A percentile compares a stretch with the other conserved stretches of the same genome.
Conservation (phyloP, 2,797 vertebrate genomes). For the Takifugu rubripes region DNA sequence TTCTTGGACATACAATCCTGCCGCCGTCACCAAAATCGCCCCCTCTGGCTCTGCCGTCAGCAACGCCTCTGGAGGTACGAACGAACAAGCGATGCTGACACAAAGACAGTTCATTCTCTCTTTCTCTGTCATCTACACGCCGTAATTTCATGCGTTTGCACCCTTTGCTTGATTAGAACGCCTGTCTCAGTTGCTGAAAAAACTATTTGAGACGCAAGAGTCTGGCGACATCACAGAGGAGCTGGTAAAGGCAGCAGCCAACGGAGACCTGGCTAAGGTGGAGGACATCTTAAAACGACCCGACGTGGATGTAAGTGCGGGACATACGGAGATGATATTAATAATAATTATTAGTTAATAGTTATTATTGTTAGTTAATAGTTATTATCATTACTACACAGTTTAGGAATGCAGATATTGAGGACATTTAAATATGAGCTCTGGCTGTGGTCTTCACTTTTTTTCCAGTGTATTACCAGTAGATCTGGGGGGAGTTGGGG, state of each 20-base stretch:
- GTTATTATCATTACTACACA: too few species aligned
- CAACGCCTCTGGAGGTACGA: conserved; percentile 94
- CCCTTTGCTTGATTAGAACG: conserved; percentile 79
- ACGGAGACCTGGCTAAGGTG: conserved; percentile 97
- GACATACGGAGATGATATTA: not conserved
- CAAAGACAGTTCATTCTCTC: conserved; percentile 17
- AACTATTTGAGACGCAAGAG: conserved; percentile 98
- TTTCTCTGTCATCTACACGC: conserved; percentile 24
- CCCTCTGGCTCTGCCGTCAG: conserved; percentile 94
- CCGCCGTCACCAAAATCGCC: conserved; percentile 96
- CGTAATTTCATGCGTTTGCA: conserved; percentile 20
- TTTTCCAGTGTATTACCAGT: conserved; percentile 21
- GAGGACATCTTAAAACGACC: conserved; percentile 97
- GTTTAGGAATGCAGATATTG: not conserved
- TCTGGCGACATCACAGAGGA: conserved; percentile 99
- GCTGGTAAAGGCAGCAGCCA: conserved; percentile 96
- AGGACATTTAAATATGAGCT: conserved; percentile 19
- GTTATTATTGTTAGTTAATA: too few species aligned
- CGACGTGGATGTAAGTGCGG: conserved; percentile 88
- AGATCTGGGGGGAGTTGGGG: conserved; percentile 20
- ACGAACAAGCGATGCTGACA: conserved; percentile 17
- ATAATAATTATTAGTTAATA: too few species aligned
- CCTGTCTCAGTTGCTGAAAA: conserved; percentile 95
- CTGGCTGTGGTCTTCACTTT: conserved; percentile 14
- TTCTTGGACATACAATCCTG: conserved; percentile 98